Evolutionary conservation across 2,888 invertebrate genomes (phyloP).

Genomic region (Blastobasis adustella): DNA sequence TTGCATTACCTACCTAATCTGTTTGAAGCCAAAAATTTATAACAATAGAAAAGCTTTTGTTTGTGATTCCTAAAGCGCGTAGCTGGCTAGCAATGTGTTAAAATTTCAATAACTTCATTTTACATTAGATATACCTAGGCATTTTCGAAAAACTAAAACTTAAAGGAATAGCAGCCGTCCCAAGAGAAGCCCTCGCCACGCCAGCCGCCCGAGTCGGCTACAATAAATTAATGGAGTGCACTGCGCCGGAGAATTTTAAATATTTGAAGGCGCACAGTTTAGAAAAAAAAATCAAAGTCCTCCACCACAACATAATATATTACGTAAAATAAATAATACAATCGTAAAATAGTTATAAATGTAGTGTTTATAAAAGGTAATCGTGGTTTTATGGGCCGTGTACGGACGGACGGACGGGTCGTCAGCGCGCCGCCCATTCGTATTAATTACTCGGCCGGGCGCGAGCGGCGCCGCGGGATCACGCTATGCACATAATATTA

Average conservation of each 20-base stretch:
- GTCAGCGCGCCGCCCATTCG: constrained; percentile 34
- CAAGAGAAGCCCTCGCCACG: constrained; percentile 33
- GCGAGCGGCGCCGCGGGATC: neutral
- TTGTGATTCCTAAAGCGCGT: no score
- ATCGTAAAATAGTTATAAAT: constrained; percentile 73
- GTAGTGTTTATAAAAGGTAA: constrained; percentile 73
- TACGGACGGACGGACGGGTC: constrained; percentile 35
- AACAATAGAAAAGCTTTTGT: no score
- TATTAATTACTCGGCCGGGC: constrained; percentile 45
- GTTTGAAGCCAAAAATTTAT: no score
- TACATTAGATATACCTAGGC: no score
- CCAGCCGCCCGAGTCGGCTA: constrained; percentile 31
- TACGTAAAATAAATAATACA: constrained; percentile 73
- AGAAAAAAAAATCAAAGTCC: constrained; percentile 65
- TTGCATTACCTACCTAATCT: no score
- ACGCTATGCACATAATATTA: neutral
- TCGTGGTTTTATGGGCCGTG: constrained; percentile 68
- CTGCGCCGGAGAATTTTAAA: constrained; percentile 70
- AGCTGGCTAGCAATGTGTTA: no score
- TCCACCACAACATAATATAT: constrained; percentile 65
- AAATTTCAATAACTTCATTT: no score
- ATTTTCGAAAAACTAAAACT: no score
- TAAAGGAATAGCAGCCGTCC: no score
- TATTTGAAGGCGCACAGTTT: constrained; percentile 68
- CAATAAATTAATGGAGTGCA: constrained; percentile 72